These are phyloP conservation scores for Hypselothyrea guttata DNA, from an alignment of 2,888 invertebrate genomes.

Conservation along the genomic window DNA sequence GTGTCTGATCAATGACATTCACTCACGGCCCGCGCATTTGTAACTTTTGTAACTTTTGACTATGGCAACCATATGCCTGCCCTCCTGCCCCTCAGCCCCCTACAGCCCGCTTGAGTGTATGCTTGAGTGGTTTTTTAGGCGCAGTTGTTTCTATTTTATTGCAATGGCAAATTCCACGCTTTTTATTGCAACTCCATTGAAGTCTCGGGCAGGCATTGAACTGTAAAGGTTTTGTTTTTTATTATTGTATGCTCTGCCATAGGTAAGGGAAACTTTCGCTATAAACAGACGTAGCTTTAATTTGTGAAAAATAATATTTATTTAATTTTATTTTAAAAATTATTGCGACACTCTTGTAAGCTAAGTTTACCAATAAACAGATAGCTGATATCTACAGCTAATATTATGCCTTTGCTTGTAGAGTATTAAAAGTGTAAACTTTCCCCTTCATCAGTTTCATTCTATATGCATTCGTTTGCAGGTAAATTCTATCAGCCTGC, in stretches of 20 bases:
- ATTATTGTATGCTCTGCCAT: slow-evolving; percentile 29
- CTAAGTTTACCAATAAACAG: no score
- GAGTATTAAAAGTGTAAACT: slow-evolving; percentile 41
- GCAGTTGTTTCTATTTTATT: slow-evolving; percentile 71
- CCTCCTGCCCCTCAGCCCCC: neutral
- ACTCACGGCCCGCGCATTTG: slow-evolving; percentile 61
- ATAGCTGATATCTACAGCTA: no score
- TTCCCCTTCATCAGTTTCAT: slow-evolving; percentile 28
- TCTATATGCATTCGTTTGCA: slow-evolving; percentile 13
- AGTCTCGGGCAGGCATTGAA: slow-evolving; percentile 66
- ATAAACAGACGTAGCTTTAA: no score
- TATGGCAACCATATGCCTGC: slow-evolving; percentile 40
- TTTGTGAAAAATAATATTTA: no score
- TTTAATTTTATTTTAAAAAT: no score
- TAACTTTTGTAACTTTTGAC: slow-evolving; percentile 67
- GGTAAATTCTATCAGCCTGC: slow-evolving; percentile 32
- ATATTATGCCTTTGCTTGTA: neutral
- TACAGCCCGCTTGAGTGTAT: slow-evolving; percentile 37
- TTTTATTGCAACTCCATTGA: slow-evolving; percentile 71
- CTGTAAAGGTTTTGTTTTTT: slow-evolving; percentile 50
- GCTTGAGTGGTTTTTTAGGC: slow-evolving; percentile 74
- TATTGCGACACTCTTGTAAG: no score
- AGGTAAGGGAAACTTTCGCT: no score
- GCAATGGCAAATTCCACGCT: slow-evolving; percentile 60
- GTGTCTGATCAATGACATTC: slow-evolving; percentile 55